These are phyloP conservation scores for Sinocyclocheilus anophthalmus DNA, from an alignment of 2,113 vertebrate species.

Conservation along the genomic window DNA sequence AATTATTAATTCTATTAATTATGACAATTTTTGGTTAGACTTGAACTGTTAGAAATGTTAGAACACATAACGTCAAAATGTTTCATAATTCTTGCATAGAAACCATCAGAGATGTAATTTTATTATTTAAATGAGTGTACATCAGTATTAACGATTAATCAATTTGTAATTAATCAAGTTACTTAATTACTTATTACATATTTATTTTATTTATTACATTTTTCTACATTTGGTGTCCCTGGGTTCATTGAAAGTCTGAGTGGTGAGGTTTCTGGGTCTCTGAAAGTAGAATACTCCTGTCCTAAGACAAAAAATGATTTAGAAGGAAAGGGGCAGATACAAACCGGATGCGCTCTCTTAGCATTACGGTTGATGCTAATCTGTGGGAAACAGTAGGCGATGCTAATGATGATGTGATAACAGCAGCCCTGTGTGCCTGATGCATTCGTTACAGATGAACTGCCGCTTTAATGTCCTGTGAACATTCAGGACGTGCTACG, in stretches of 20 bases:
- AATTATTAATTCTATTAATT: too few species aligned
- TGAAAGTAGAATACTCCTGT: not conserved
- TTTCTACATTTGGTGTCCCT: not conserved
- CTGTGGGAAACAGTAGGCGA: not conserved
- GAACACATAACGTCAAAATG: not conserved
- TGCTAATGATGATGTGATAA: conserved; percentile 15
- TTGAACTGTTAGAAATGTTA: not conserved
- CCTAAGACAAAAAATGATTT: not conserved
- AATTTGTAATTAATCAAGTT: not conserved
- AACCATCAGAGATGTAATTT: too few species aligned
- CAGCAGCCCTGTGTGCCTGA: not conserved
- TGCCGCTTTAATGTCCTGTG: not conserved
- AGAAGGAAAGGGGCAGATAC: not conserved
- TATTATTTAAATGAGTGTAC: too few species aligned
- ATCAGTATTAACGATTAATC: too few species aligned
- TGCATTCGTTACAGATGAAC: not conserved
- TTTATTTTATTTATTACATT: not conserved
- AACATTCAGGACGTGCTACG: not conserved
- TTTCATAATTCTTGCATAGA: too few species aligned
- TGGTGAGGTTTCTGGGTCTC: not conserved
- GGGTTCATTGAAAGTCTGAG: not conserved
- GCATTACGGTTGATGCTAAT: conserved; percentile 7
- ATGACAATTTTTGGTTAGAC: too few species aligned
- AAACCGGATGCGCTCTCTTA: not conserved
- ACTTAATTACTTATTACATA: not conserved